Evolutionary conservation across 1,140 invertebrate genomes (phyloP).

Genomic region (Calliphora vicina): DNA sequence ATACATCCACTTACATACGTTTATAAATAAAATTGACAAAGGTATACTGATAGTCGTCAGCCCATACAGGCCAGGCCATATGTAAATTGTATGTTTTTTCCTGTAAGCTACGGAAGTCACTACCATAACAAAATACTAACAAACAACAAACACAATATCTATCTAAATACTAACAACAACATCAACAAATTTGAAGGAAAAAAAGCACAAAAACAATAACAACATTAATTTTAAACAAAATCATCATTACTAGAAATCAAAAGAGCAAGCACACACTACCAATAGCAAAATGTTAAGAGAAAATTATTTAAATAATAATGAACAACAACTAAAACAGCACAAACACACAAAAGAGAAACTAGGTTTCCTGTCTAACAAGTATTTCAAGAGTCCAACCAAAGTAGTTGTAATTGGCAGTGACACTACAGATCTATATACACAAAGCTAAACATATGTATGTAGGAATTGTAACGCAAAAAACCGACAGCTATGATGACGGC

Average conservation of each 20-base stretch:
- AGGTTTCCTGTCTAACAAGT: slow-evolving; percentile 3
- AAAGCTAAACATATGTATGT: too few species aligned
- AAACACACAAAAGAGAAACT: slow-evolving; percentile 6
- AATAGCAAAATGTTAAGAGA: background rate
- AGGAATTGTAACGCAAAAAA: background rate
- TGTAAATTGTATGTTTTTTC: background rate
- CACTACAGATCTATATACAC: background rate
- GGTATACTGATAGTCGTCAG: too few species aligned
- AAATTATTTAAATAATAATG: slow-evolving; percentile 4
- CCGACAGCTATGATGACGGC: background rate
- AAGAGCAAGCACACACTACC: background rate
- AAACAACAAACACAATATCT: background rate
- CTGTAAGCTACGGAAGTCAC: slow-evolving; percentile 3
- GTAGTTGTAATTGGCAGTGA: slow-evolving; percentile 12
- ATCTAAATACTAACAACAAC: background rate
- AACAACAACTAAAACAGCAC: background rate
- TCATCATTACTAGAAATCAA: background rate
- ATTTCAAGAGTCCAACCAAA: slow-evolving; percentile 4
- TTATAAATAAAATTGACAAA: too few species aligned
- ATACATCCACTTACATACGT: too few species aligned
- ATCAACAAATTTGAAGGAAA: background rate
- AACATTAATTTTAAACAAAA: background rate
- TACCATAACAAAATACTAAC: background rate
- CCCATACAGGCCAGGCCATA: too few species aligned
- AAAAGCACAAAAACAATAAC: background rate